Conservation (phyloP, 92 coral and sea anemone species). For the Porites lobata region DNA sequence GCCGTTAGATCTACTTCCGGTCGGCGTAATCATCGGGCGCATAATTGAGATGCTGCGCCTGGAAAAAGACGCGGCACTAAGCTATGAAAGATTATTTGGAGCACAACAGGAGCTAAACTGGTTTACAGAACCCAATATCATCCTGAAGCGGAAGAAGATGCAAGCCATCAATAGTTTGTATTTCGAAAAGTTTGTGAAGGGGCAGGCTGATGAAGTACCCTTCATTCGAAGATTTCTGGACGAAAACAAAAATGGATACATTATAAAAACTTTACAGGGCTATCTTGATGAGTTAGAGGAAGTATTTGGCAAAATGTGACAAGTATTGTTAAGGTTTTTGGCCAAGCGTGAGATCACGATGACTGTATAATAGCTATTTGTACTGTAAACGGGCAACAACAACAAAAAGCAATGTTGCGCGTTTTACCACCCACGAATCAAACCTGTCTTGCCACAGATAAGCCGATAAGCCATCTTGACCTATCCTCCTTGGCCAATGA, state of each 20-base stretch:
- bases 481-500: too few relatives aligned
- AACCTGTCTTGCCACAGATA: too few relatives aligned
- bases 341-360: too few relatives aligned
- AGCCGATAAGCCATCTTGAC: too few relatives aligned
- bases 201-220: constrained; percentile 57
- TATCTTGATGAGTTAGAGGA: constrained; percentile 79
- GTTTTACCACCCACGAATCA: too few relatives aligned
- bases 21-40: constrained; percentile 80
- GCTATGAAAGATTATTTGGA: constrained; percentile 82
- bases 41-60: constrained; percentile 69
- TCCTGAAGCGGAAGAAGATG: constrained; percentile 81
- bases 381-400: neutral
- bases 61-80: constrained; percentile 74
- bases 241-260: constrained; percentile 75
- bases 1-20: constrained; percentile 80
- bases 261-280: constrained; percentile 80
- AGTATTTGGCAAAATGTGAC: constrained; percentile 73
- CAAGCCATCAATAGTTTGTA: constrained; percentile 75
- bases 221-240: constrained; percentile 79
- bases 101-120: constrained; percentile 78
- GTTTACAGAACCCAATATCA: constrained; percentile 77
- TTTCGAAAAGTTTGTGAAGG: constrained; percentile 73
- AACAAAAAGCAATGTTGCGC: too few relatives aligned
- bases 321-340: neutral
- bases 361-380: too few relatives aligned